Evolutionary conservation across 2,888 invertebrate genomes (phyloP), one percentile per base, ranked within the genome.

Genomic region (Aromia moschata): DNA sequence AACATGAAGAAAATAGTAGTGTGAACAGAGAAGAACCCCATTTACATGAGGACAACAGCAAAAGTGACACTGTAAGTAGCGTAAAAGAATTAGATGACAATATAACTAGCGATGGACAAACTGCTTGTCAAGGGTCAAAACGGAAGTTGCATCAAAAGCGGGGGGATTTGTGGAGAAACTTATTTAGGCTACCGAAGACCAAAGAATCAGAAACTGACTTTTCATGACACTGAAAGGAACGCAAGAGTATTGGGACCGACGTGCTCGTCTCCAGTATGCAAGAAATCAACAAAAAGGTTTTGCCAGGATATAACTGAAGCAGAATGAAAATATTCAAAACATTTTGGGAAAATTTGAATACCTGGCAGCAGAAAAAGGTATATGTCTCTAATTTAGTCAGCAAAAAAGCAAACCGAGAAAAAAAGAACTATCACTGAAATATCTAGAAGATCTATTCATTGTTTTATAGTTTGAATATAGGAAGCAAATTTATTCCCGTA

Each of bases 321-420:
- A 4, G 31, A 46, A 46, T 38, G 47, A 46, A 3, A 37, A 36
- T 46, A 7, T 46, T 46, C 36, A 25, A 46, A 36, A 5, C 12
- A n/a, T 46, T 46, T 46, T 46, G 47, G 47, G 33, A 46, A 25
- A 46, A 46, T 33, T 33, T 46, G 31, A 36, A 46, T 9, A 46
- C 30, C 12, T 46, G 47, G 47, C 5, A 36, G 9, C 33, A 46
- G 44, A 46, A 46, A 33, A 36, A 46, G 15, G 43, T 36, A 9
- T 46, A 46, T 36, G 47, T 46, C 12, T 5, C 12, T 5, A 46
- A 36, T 33, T 46, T 46, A 33, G 47, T 46, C 36, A 10, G 5
- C 4, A 25, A 25, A 25, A 25, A 25, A 25, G 9, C 5, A 46
- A 46, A 46, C 47, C 4, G 31, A 36, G 12, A 46, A 36, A 36